A percentile compares a stretch with the other conserved stretches of the same genome.
These are phyloP conservation scores for Pollenia angustigena DNA, from an alignment of 2,888 invertebrate species.

Conservation along the genomic window DNA sequence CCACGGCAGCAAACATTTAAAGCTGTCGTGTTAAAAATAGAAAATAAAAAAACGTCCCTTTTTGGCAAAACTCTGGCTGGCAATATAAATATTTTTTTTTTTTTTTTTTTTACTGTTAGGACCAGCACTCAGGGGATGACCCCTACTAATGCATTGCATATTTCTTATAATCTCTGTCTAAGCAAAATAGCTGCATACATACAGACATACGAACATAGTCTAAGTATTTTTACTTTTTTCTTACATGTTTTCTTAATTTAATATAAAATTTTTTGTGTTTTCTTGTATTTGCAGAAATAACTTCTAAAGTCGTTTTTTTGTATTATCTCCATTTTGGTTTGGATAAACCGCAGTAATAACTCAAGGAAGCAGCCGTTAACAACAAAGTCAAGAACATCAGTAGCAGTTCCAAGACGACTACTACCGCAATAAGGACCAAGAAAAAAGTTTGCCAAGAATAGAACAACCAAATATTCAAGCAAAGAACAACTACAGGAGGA, in stretches of 20 bases:
- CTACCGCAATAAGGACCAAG: slow-evolving; percentile 22
- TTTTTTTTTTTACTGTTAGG: too few species aligned
- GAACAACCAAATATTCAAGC: slow-evolving; percentile 3
- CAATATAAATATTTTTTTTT: background rate
- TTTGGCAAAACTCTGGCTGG: slow-evolving; percentile 52
- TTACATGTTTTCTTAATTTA: slow-evolving; percentile 66
- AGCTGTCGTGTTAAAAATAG: slow-evolving; percentile 37
- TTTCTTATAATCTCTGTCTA: slow-evolving; percentile 44
- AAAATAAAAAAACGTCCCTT: slow-evolving; percentile 21
- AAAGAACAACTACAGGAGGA: slow-evolving; percentile 40
- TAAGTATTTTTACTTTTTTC: slow-evolving; percentile 29
- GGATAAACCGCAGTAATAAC: slow-evolving; percentile 73
- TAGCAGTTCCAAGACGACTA: background rate
- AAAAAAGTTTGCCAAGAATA: slow-evolving; percentile 39
- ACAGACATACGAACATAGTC: background rate
- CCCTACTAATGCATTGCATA: too few species aligned
- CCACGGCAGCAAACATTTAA: slow-evolving; percentile 27
- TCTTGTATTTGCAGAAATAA: slow-evolving; percentile 64
- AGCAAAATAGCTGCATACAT: slow-evolving; percentile 57
- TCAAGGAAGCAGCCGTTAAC: slow-evolving; percentile 69
- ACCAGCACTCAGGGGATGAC: too few species aligned
- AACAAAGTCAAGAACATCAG: slow-evolving; percentile 26
- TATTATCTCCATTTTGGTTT: slow-evolving; percentile 33
- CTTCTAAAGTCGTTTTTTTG: slow-evolving; percentile 34
- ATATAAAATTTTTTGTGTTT: slow-evolving; percentile 35